Percentiles rank a stretch among this genome's conserved stretches.
These are phyloP conservation scores for Macrotus californicus DNA, from an alignment of 2,113 vertebrate genomes.

Conservation along the genomic window DNA sequence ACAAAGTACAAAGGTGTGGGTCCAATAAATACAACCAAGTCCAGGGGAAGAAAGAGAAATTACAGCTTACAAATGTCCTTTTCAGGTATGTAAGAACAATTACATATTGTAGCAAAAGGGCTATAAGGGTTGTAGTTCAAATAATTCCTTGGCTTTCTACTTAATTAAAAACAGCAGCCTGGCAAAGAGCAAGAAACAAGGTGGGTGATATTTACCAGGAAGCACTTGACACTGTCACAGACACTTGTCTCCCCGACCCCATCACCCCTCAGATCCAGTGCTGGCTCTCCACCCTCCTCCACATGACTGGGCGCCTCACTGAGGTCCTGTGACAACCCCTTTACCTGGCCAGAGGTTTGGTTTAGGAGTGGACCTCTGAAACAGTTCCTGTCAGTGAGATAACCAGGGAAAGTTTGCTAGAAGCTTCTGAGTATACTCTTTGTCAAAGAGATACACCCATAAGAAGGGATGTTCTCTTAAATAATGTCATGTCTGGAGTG, in stretches of 20 bases:
- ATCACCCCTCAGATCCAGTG: neutral
- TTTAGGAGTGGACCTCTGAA: neutral
- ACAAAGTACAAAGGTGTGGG: neutral
- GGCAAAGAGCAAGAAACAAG: neutral
- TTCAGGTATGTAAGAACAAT: neutral
- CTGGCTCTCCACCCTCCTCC: neutral
- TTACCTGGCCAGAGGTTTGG: neutral
- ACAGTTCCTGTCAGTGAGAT: neutral
- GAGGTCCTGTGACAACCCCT: neutral
- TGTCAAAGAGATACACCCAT: neutral
- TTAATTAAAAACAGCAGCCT: neutral
- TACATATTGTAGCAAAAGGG: neutral
- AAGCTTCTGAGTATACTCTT: neutral
- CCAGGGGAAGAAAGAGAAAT: neutral
- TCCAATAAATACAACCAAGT: neutral
- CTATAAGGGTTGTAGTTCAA: neutral
- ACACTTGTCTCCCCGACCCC: neutral
- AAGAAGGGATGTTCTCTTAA: neutral
- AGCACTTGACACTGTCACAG: neutral
- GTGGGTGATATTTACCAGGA: neutral
- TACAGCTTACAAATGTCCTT: neutral
- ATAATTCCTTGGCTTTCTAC: neutral
- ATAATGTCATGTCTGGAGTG: neutral
- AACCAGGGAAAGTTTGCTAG: neutral
- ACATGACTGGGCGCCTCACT: neutral